phyloP scores from a whole-genome alignment of 2,888 invertebrate genomes.

The Habrosyne pyritoides region DNA sequence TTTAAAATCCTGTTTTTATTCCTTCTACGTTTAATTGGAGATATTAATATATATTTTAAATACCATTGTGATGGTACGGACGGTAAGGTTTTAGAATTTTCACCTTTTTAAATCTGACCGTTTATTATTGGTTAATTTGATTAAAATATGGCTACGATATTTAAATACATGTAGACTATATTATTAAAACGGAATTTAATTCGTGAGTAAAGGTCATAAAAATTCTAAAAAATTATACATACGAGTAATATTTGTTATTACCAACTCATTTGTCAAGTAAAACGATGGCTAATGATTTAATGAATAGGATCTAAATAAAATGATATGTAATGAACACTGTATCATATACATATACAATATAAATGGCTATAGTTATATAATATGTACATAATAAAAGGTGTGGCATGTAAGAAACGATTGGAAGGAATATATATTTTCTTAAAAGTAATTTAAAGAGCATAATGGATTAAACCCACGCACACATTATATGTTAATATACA shows the following conservation, averaged over 20 bases:
- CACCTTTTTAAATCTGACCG: not conserved
- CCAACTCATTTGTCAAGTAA: conserved; percentile 13
- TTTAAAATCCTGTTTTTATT: conserved; percentile 1
- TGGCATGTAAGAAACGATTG: not conserved
- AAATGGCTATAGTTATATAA: not conserved
- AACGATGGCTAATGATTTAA: conserved; percentile 23
- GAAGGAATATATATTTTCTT: conserved; percentile 1
- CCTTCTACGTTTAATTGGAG: conserved; percentile 6
- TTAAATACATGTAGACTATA: not conserved
- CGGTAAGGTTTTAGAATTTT: conserved; percentile 55
- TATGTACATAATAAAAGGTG: conserved; percentile 1
- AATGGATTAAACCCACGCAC: not conserved
- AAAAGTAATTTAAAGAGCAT: not conserved
- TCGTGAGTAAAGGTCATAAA: conserved; percentile 15
- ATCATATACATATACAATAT: conserved; percentile 23
- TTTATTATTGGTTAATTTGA: conserved; percentile 12
- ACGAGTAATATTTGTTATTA: conserved; percentile 25
- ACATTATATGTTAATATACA: not conserved
- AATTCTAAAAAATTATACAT: conserved; percentile 32
- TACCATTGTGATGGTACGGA: conserved; percentile 42
- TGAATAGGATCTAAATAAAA: conserved; percentile 58
- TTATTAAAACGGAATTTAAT: not conserved
- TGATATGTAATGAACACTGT: conserved; percentile 68
- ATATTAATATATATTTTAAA: conserved; percentile 25
- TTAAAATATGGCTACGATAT: conserved; percentile 13